Evolutionary conservation across 2,888 invertebrate species (phyloP), one percentile per base, ranked within the genome.

Genomic region (Epinotia demarniana): DNA sequence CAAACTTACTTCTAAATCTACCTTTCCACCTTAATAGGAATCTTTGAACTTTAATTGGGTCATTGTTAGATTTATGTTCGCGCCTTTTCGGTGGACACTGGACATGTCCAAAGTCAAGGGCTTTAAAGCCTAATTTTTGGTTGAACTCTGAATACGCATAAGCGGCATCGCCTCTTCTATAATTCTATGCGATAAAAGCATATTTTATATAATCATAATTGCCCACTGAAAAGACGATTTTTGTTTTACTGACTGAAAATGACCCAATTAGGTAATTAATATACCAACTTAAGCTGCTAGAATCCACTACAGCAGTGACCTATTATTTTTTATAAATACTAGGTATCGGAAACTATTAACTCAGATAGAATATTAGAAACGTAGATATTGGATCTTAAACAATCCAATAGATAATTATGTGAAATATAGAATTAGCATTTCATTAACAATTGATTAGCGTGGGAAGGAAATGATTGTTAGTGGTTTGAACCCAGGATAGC

Each of bases 381-480:
- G 49, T 53, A n/a, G n/a, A 16, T 53, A 53, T 53, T n/a, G 53
- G 16, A 53, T 53, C 53, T 53, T 6, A 49, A n/a, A 18, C 18
- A 66, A 66, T 27, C 18, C 13, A 66, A 53, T 66, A 53, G 68
- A 46, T 60, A 60, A 58, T 19, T 60, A 68, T 60, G 58, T 46
- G 46, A 60, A 69, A 58, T 46, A 58, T 46, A 60, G 27, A 69
- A 69, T 46, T n/a, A 58, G 43, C 18, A 46, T 64, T 46, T 33
- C 27, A 67, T 55, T 66, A 11, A 43, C 57, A 58, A 16, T 58
- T 68, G 57, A 43, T 57, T 60, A 27, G 16, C 46, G 69, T 69
- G 69, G 69, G 69, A 69, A 27, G n/a, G 66, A 5, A 12, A 49
- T 53, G 27, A 53, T 23, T 64, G 64, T 64, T 64, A 23, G 66